A percentile compares a stretch with the other conserved stretches of the same genome.
These are phyloP conservation scores for Xanthorhoe spadicearia DNA, from an alignment of 2,888 invertebrate species.

Conservation along the genomic window DNA sequence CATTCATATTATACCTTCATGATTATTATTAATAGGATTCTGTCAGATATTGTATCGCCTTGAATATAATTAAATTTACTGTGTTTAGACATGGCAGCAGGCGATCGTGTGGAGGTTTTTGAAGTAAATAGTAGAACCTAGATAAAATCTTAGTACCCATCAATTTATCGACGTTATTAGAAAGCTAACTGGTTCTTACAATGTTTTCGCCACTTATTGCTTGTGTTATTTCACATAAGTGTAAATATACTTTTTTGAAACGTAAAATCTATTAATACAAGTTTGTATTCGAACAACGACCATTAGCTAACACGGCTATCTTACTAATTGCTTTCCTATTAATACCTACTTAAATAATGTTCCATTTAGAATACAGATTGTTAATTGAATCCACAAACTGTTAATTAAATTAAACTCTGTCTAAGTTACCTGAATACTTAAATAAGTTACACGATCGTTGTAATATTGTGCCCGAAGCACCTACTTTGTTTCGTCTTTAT, in stretches of 20 bases:
- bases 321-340: neutral
- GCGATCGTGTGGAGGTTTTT: neutral
- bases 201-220: too few relatives aligned
- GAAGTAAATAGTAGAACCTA: neutral
- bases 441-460: slow-evolving; percentile 23
- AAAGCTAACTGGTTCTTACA: too few relatives aligned
- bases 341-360: slow-evolving; percentile 8
- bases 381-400: slow-evolving; percentile 32
- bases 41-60: slow-evolving; percentile 17
- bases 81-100: neutral
- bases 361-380: slow-evolving; percentile 19
- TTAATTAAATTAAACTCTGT: slow-evolving; percentile 32
- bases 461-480: slow-evolving; percentile 21
- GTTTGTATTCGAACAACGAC: too few relatives aligned
- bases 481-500: slow-evolving; percentile 15
- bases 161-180: too few relatives aligned
- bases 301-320: too few relatives aligned
- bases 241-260: too few relatives aligned
- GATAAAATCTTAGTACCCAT: too few relatives aligned
- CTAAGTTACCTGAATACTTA: slow-evolving; percentile 30
- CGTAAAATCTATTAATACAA: too few relatives aligned
- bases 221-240: too few relatives aligned
- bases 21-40: slow-evolving; percentile 13
- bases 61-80: slow-evolving; percentile 10
- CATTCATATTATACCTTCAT: slow-evolving; percentile 21